These are phyloP conservation scores for Caenorhabditis briggsae DNA, from an alignment of 1,140 invertebrate species.

Conservation along the genomic window DNA sequence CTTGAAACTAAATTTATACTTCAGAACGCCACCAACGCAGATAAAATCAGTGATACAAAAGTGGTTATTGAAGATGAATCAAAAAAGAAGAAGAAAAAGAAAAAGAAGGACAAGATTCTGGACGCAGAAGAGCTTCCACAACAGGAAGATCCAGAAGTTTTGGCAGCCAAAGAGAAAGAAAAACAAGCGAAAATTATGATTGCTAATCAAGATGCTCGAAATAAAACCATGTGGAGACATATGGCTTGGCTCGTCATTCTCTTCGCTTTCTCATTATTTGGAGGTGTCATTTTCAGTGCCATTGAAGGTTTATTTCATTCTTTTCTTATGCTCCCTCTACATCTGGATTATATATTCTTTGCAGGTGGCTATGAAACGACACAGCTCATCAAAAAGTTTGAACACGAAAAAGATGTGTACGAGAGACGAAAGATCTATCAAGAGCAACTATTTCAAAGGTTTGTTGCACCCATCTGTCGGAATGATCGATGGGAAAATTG, in stretches of 20 bases:
- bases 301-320: conserved; percentile 60
- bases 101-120: conserved; percentile 45
- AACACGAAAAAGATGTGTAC: conserved; percentile 59
- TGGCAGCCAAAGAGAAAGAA: conserved; percentile 24
- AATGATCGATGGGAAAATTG: conserved; percentile 19
- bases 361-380: conserved; percentile 61
- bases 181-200: conserved; percentile 61
- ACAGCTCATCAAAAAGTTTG: conserved; percentile 56
- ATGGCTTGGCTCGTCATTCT: conserved; percentile 56
- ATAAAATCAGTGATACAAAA: conserved; percentile 37
- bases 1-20: no score
- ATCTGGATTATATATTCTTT: conserved; percentile 38
- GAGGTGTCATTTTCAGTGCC: conserved; percentile 62
- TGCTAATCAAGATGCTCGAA: conserved; percentile 53
- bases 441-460: conserved; percentile 61
- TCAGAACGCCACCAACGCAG: not conserved
- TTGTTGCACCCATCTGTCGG: not conserved
- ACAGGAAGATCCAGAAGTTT: conserved; percentile 34
- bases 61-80: conserved; percentile 55
- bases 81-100: conserved; percentile 56
- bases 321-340: not conserved
- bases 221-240: conserved; percentile 64
- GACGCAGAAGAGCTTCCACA: conserved; percentile 24
- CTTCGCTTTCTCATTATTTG: conserved; percentile 62
- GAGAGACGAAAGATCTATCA: conserved; percentile 62